phyloP scores from a whole-genome alignment of 2,797 vertebrate species.

The Etheostoma perlongum region DNA sequence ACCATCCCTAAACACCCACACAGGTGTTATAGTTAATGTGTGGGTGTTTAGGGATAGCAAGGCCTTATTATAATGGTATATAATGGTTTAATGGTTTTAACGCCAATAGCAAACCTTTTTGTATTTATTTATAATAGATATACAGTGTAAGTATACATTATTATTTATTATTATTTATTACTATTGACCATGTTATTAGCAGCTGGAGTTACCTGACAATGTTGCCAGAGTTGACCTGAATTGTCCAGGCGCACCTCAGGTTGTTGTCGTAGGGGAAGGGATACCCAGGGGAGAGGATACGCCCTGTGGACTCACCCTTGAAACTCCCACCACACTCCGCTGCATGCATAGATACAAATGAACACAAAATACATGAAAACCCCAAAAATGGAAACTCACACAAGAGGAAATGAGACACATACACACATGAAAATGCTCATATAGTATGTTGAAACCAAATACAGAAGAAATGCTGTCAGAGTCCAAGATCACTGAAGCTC shows the following conservation, averaged over 20 bases:
- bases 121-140: not conserved
- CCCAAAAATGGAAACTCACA: not conserved
- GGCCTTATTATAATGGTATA: too few relatives aligned
- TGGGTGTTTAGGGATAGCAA: too few relatives aligned
- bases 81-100: not conserved
- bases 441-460: slow-evolving; percentile 5
- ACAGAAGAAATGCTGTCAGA: slow-evolving; percentile 2
- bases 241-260: slow-evolving; percentile 94
- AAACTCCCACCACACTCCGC: slow-evolving; percentile 98
- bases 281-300: slow-evolving; percentile 96
- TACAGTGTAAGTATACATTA: not conserved
- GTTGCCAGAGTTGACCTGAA: slow-evolving; percentile 95
- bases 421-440: slow-evolving; percentile 1
- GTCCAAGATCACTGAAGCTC: slow-evolving; percentile 22
- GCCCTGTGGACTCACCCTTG: slow-evolving; percentile 93
- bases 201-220: slow-evolving; percentile 91
- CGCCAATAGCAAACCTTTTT: not conserved
- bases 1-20: too few relatives aligned
- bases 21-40: too few relatives aligned
- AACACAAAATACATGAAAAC: slow-evolving; percentile 16
- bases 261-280: slow-evolving; percentile 99
- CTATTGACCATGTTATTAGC: not conserved
- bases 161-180: not conserved
- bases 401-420: not conserved
- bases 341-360: slow-evolving; percentile 63